Base-by-base conservation (phyloP, 2,113 vertebrate species). In the Vombatus ursinus region DNA sequence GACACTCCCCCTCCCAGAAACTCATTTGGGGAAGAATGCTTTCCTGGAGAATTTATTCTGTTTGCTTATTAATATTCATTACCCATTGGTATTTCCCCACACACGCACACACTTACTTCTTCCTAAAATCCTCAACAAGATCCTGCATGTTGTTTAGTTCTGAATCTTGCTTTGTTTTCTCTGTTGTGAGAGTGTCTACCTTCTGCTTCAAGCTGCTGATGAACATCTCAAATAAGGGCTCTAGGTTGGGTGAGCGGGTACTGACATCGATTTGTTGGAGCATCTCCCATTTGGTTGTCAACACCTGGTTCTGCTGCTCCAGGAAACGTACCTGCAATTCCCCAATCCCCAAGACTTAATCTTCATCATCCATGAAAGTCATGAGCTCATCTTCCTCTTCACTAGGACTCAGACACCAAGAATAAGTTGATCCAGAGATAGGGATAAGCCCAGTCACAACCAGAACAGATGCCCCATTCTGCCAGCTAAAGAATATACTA, bases 101-200 rank as follows among this genome's bases (percentile, higher is more conserved):
- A 47, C 31, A 90, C 12, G 26, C 6, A 0, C 50, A 44, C 94
- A 97, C 96, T 98, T 96, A 99, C 99, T 99, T 99, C 51, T 44
- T 98, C 98, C 99, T 99, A 98, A 99, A 99, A 95, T 99, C 99
- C 94, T 99, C 99, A 90, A 99, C 99, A n/a, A 98, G 95, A 93
- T 98, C 98, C 95, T 99, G 99, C 99, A 99, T 99, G 98, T 99
- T 99, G 97, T 26, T 98, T 97, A 99, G 98, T 92, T 99, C 99
- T 97, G 98, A 98, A 11, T 99, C 98, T 97, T 99, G 98, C 93
- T 99, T 99, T 16, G 96, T 49, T 94, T 99, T 99, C 98, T 99
- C 99, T 8, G 98, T 98, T 95, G 0, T 96, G 48, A 99, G 98
- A 0, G 96, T 96, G 22, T 99, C 99, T 0, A 99, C 97, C 48